Base-by-base conservation (phyloP, 2,888 invertebrate species). In the Drosophila engyochracea region DNA sequence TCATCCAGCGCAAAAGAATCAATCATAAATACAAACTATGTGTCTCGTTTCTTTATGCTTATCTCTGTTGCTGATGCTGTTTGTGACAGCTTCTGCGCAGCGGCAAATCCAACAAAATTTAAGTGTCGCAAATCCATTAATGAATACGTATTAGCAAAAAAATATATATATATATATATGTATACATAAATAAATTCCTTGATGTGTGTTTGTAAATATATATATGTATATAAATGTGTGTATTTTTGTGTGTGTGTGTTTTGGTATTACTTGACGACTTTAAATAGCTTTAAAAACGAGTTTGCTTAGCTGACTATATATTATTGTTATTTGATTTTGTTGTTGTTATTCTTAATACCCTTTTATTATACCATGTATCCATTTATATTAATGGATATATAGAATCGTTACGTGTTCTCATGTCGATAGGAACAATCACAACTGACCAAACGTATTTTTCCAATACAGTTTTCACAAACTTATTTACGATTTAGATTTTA, bases 141-240 rank as follows among this genome's bases (percentile, higher is more conserved):
- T 85, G 81, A 76, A 85, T 76, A 73, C 65, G 64, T 76, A 82
- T 82, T 80, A 80, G 83, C 83, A 52, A 74, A 74, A 53, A 65
- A 30, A 31, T 5, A 30, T 30, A 30, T 30, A 33, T 22, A 10
- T 3, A 44, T 14, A 4, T 14, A 1, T 22, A 4, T 16, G 1
- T 16, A 22, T 22, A 22, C 70, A 60, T 49, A 47, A 41, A n/a
- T n/a, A 41, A 41, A n/a, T 41, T 41, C n/a, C 44, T 47, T 35
- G 25, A 30, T 63, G 70, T 82, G 53, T 60, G 35, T 58, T 28
- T 66, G 49, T 19, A 33, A 1, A 37, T 19, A 37, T 35, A 16
- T 2, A 35, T 37, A 16, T 16, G 1, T 35, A 1, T 79, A 54
- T 49, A 31, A 31, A 19, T 19, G 7, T 37, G 3, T 41, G 19